Evolutionary conservation across 2,113 vertebrate species (phyloP), one percentile per base, ranked within the genome.

Genomic region (Monarcha castaneiventris): DNA sequence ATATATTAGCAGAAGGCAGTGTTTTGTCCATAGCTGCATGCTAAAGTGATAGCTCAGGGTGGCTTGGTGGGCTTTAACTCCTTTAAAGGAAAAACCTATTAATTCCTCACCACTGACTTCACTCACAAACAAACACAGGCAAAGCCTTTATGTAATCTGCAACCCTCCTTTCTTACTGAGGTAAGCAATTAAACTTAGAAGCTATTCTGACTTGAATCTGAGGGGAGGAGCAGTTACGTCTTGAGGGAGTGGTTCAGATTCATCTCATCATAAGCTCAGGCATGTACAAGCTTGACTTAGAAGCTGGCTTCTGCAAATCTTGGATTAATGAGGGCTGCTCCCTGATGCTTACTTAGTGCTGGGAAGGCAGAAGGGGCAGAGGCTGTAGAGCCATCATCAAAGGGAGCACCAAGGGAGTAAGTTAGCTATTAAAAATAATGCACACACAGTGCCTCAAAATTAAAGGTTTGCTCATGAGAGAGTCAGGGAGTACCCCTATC

Each of bases 351-450:
- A 71, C 67, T 63, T 81, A 52, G 69, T 10, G 1, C 61, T 88
- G 55, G 61, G 52, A 83, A 95, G 63, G 73, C 76, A 93, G 89
- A 94, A 94, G 82, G 89, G 68, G 33, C 63, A 93, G 67, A 92
- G 69, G 43, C 48, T 2, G 66, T 78, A 94, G 41, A 90, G 83
- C 76, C 43, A 62, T 82, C 93, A 96, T 95, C 93, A 97, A 97
- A 97, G 90, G 37, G 44, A 94, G 66, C 48, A 90, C 61, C 59
- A 37, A 77, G 48, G 68, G 61, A 90, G 35, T 90, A 95, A 94
- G 52, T 86, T 56, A 81, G 88, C 80, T 92, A 92, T 96, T 96
- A 96, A 94, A 93, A 79, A 61, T 79, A 84, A 84, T 76, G n/a
- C 72, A 35, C 73, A 81, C 13, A 30, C 29, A 41, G 61, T 75